Evolutionary conservation across 2,797 vertebrate genomes (phyloP), one percentile per base, ranked within the genome.

Genomic region (Amblyopsis hoosieri): DNA sequence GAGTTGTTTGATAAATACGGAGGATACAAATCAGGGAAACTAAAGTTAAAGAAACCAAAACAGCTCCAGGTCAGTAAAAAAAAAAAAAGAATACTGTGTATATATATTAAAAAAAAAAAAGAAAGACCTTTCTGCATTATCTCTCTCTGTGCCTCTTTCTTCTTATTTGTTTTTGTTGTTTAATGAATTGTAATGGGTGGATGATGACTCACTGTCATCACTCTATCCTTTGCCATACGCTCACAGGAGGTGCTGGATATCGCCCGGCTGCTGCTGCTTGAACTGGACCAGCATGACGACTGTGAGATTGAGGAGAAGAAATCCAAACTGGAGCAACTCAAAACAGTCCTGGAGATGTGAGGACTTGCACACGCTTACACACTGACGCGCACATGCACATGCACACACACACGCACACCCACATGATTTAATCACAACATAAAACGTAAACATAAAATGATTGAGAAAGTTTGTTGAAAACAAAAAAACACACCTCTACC

Each of bases 341-440:
- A 99, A 85, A 98, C 96, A 0, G 98, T 99, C 76, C 83, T 99
- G 86, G 98, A 99, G 91, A 99, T 99, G 98, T 99, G 91, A 94
- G 97, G 80, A 9, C 33, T 23, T 23, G 8, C 33, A 37, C 33
- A 37, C 8, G 33, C 33, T 8, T 8, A 37, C 33, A 8, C 33
- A 37, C 33, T 37, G 33, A 37, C 33, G 1, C 33, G 8, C 33
- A 37, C 5, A 37, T 37, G 8, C 4, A 37, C 33, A 37, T 1
- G 1, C 1, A 37, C 33, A 37, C 8, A 37, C 33, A 37, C 8
- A 29, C 3, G 23, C 23, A 29, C 23, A 29, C 3, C 23, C 23
- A 29, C 23, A 29, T 4, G 23, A 29, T 29, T 29, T 29, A 29
- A 29, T 29, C 23, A 29, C 23, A 29, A 29, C 3, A 29, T 29